phyloP scores from a whole-genome alignment of 2,888 invertebrate species.

The Hypercompe scribonia region DNA sequence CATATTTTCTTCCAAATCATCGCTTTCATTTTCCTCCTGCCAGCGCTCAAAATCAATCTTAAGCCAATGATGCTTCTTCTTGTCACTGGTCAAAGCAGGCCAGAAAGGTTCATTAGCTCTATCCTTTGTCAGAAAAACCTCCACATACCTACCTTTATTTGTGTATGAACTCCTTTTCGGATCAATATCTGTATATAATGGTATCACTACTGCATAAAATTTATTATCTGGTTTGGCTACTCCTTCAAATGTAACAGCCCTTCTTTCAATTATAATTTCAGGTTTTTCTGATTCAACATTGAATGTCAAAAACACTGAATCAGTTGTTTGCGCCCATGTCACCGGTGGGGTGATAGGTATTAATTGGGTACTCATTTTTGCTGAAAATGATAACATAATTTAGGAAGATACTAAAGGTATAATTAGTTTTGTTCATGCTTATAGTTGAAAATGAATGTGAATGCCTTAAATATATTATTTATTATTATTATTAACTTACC shows the following conservation, averaged over 20 bases:
- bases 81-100: slow-evolving; percentile 94
- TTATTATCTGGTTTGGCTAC: slow-evolving; percentile 93
- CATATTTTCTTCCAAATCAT: slow-evolving; percentile 83
- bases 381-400: slow-evolving; percentile 45
- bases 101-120: slow-evolving; percentile 91
- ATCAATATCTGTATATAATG: slow-evolving; percentile 93
- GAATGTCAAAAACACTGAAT: slow-evolving; percentile 93
- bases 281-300: slow-evolving; percentile 95
- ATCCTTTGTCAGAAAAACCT: slow-evolving; percentile 90
- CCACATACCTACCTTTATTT: slow-evolving; percentile 90
- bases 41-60: slow-evolving; percentile 99
- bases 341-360: slow-evolving; percentile 89
- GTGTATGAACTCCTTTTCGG: slow-evolving; percentile 91
- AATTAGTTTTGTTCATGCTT: not conserved
- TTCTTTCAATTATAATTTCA: slow-evolving; percentile 90
- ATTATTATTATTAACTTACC: not conserved
- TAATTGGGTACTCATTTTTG: slow-evolving; percentile 61
- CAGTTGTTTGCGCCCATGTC: slow-evolving; percentile 96
- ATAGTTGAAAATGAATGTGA: not conserved
- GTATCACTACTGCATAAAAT: slow-evolving; percentile 94
- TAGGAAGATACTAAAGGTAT: not conserved
- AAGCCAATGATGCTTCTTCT: slow-evolving; percentile 96
- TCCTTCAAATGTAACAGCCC: slow-evolving; percentile 92
- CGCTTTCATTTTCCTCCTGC: slow-evolving; percentile 98
- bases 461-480: not conserved